phyloP scores from a whole-genome alignment of 2,888 invertebrate genomes.

The Tromatobia lineatoria region DNA sequence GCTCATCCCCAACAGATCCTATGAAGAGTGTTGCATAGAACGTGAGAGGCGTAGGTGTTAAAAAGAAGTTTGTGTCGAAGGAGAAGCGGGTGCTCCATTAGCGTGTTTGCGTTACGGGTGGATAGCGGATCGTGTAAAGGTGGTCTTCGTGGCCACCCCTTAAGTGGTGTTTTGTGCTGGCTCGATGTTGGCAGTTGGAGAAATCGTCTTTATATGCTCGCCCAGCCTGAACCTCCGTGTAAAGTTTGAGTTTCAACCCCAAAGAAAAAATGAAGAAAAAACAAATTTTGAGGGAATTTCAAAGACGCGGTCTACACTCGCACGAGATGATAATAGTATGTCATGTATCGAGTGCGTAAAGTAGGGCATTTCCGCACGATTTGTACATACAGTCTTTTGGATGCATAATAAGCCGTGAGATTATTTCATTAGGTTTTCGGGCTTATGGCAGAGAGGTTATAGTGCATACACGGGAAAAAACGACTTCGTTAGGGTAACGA shows the following conservation, averaged over 20 bases:
- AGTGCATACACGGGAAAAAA: no score
- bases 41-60: conserved; percentile 40
- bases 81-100: conserved; percentile 80
- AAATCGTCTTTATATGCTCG: conserved; percentile 72
- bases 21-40: conserved; percentile 41
- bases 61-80: conserved; percentile 36
- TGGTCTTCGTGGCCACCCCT: conserved; percentile 56
- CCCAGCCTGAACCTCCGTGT: conserved; percentile 69
- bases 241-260: conserved; percentile 8
- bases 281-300: neutral
- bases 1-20: conserved; percentile 46
- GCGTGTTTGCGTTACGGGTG: conserved; percentile 81
- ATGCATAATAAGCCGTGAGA: no score
- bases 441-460: no score
- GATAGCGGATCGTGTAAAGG: conserved; percentile 66
- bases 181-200: conserved; percentile 45
- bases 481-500: no score
- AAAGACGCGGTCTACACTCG: neutral
- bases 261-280: conserved; percentile 3
- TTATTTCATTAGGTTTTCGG: no score
- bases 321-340: no score
- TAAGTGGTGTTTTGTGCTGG: conserved; percentile 84
- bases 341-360: no score
- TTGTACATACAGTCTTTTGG: no score
- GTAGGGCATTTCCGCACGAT: no score